Evolutionary conservation across 2,113 vertebrate species (phyloP).

Genomic region (Anarrhichthys ocellatus): DNA sequence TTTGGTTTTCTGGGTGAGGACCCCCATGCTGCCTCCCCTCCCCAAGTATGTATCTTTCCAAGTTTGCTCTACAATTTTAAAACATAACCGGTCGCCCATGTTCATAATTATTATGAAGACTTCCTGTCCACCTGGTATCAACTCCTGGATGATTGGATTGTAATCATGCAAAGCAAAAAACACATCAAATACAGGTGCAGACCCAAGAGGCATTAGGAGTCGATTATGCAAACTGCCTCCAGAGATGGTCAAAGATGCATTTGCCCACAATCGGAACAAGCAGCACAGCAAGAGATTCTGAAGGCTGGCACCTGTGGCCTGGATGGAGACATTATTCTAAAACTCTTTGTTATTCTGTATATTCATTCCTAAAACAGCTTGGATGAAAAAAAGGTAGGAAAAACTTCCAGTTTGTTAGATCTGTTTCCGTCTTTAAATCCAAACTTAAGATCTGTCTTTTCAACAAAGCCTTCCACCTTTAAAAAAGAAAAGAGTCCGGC

Average conservation of each 20-base stretch:
- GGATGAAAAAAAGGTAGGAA: background rate
- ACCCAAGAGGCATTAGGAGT: conserved; percentile 2
- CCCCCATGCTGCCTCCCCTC: background rate
- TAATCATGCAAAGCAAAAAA: conserved; percentile 14
- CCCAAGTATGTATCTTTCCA: background rate
- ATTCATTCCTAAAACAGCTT: background rate
- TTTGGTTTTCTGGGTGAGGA: background rate
- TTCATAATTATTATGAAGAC: background rate
- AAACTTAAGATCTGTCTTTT: background rate
- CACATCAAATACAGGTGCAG: conserved; percentile 5
- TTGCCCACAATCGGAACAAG: background rate
- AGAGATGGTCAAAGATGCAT: background rate
- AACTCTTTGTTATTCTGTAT: background rate
- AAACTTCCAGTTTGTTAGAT: background rate
- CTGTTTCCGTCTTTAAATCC: background rate
- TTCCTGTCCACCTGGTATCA: background rate
- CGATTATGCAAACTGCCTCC: conserved; percentile 1
- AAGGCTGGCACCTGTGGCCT: background rate
- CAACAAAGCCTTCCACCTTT: background rate
- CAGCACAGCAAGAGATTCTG: too few species aligned
- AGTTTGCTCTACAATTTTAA: background rate
- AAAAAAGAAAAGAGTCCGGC: background rate
- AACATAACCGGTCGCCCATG: background rate
- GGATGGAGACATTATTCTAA: background rate
- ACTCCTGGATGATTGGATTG: conserved; percentile 16